phyloP scores from a whole-genome alignment of 2,888 invertebrate species.

The Laothoe populi region DNA sequence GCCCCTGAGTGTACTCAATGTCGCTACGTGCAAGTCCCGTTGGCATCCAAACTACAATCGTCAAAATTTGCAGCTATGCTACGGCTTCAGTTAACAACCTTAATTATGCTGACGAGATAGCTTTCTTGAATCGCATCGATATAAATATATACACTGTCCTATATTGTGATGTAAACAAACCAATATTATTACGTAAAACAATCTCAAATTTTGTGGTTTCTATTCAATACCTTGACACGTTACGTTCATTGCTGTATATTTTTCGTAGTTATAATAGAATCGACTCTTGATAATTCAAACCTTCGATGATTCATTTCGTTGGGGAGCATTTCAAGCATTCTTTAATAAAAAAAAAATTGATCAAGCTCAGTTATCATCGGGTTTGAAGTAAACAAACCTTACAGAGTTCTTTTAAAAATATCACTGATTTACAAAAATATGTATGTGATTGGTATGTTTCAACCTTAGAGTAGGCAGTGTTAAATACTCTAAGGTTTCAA shows the following conservation, averaged over 20 bases:
- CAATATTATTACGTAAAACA: slow-evolving; percentile 33
- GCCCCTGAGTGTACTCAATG: background rate
- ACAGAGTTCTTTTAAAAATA: too few relatives aligned
- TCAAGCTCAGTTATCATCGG: too few relatives aligned
- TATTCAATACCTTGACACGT: slow-evolving; percentile 12
- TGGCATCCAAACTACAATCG: background rate
- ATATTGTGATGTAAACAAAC: background rate
- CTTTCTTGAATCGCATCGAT: background rate
- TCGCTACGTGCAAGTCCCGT: background rate
- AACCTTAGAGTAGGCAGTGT: too few relatives aligned
- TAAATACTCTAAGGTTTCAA: too few relatives aligned
- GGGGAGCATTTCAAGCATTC: too few relatives aligned
- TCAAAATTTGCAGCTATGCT: background rate
- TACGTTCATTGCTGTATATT: background rate
- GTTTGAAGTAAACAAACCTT: too few relatives aligned
- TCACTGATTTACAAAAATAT: too few relatives aligned
- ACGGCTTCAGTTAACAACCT: background rate
- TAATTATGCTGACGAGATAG: background rate
- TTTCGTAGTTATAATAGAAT: too few relatives aligned
- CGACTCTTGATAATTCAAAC: too few relatives aligned
- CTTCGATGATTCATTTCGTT: too few relatives aligned
- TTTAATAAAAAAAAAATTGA: too few relatives aligned
- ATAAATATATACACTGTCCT: background rate
- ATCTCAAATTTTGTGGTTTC: slow-evolving; percentile 11
- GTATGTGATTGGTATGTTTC: too few relatives aligned